Base-by-base conservation (phyloP, 2,888 invertebrate species). In the Pristionchus entomophagus region DNA sequence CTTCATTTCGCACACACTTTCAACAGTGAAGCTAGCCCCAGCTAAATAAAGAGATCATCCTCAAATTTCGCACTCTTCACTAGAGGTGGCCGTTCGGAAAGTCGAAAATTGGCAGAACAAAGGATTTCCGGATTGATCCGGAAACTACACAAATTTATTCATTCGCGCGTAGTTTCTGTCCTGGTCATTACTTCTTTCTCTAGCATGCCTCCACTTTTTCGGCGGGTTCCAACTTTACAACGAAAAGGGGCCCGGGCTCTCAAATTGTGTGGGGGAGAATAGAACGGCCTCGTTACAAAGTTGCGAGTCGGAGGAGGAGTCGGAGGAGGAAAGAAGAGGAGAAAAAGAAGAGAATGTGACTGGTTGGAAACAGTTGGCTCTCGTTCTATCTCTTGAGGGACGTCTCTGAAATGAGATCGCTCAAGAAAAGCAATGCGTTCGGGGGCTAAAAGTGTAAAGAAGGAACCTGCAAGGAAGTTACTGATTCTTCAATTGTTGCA, bases 351-450 rank as follows among this genome's bases (percentile, higher is more conserved):
- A 51, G 78, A 32, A 32, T 32, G 51, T 51, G 32, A 80, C 78
- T 49, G n/a, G n/a, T n/a, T n/a, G 12, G 78, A 78, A 78, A 78
- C 78, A 80, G 78, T 80, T 80, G 78, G 22, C 78, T 49, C 8
- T 78, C 14, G 29, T 32, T 29, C 19, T 35, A 14, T 19, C 35
- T 35, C 35, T 65, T 29, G 35, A 29, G 32, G n/a, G n/a, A n/a
- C n/a, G n/a, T n/a, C n/a, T n/a, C 35, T 65, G 65, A 65, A 65
- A 65, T 32, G 51, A 29, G 51, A 80, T 22, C 41, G 22, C 14
- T 41, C 38, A n/a, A 73, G 41, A 73, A 26, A 73, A 73, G 41
- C 22, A 35, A 32, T 14, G 22, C 38, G 38, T 22, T 35, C 65
- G 59, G 10, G 59, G 10, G 51, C n/a, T 59, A 12, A 19, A 38